A percentile compares a stretch with the other conserved stretches of the same genome.
phyloP scores from a whole-genome alignment of 2,113 vertebrate species.

The Gallinago paraguaiae region DNA sequence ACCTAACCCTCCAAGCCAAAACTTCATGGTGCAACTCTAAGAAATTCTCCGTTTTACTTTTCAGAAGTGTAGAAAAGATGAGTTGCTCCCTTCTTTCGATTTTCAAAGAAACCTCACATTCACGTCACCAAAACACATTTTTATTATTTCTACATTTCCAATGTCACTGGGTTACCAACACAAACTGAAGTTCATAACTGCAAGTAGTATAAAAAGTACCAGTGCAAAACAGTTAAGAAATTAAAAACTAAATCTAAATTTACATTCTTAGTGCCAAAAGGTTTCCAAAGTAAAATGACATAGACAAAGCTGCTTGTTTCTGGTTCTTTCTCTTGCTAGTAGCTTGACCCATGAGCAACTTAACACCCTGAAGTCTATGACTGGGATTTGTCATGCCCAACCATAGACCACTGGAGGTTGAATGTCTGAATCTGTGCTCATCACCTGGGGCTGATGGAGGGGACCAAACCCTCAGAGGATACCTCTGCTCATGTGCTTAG shows the following conservation, averaged over 20 bases:
- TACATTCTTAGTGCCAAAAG: background rate
- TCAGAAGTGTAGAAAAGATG: background rate
- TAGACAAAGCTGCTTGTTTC: background rate
- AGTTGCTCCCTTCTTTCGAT: background rate
- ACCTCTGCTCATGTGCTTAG: background rate
- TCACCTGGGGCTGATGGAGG: fast-evolving
- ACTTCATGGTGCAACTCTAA: background rate
- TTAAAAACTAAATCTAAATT: background rate
- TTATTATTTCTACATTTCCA: slow-evolving; percentile 5
- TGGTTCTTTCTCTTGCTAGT: background rate
- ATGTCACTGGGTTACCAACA: background rate
- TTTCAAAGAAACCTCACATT: slow-evolving; percentile 30
- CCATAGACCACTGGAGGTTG: background rate
- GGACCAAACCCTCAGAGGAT: background rate
- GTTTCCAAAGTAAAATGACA: background rate
- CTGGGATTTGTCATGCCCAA: fast-evolving
- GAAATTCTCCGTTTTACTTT: slow-evolving; percentile 38
- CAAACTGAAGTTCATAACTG: background rate
- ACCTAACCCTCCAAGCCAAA: background rate
- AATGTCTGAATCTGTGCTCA: background rate
- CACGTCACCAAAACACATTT: background rate
- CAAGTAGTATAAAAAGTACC: background rate
- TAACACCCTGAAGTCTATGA: fast-evolving
- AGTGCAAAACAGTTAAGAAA: background rate
- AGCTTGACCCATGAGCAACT: background rate